Evolutionary conservation across 2,113 vertebrate genomes (phyloP).

Genomic region (Lamprotornis superbus): DNA sequence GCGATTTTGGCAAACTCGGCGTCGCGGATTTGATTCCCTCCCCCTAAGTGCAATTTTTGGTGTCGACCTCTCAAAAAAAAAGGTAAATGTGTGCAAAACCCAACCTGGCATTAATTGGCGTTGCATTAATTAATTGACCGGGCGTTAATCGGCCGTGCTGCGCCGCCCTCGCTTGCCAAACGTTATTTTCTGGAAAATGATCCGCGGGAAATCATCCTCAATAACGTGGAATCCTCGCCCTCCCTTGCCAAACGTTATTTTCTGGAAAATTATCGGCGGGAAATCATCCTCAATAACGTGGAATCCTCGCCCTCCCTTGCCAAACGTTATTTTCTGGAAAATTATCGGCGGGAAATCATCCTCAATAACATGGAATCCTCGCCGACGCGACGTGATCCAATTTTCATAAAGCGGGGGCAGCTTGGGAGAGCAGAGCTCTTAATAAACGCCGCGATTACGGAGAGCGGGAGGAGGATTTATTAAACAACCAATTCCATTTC

Average conservation of each 20-base stretch:
- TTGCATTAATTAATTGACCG: background rate
- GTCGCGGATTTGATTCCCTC: accelerated
- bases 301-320: too few species aligned
- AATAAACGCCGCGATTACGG: conserved; percentile 98
- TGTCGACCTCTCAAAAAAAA: accelerated
- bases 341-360: conserved; percentile 62
- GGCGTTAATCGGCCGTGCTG: background rate
- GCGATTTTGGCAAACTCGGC: accelerated
- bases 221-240: too few species aligned
- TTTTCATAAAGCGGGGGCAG: conserved; percentile 89
- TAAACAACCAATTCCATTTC: conserved; percentile 91
- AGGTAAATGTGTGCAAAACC: background rate
- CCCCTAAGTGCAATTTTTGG: accelerated
- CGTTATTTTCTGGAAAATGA: background rate
- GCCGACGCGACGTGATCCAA: conserved; percentile 87
- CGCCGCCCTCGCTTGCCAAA: conserved; percentile 23
- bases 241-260: too few species aligned
- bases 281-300: too few species aligned
- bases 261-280: background rate
- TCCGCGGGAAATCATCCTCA: too few species aligned
- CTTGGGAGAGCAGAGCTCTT: conserved; percentile 85
- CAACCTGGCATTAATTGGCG: background rate
- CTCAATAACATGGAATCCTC: conserved; percentile 74
- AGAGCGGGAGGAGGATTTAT: conserved; percentile 84
- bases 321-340: conserved; percentile 44